These are phyloP conservation scores for Enteromius paludinosus DNA, from an alignment of 2,797 vertebrate genomes.

Conservation along the genomic window DNA sequence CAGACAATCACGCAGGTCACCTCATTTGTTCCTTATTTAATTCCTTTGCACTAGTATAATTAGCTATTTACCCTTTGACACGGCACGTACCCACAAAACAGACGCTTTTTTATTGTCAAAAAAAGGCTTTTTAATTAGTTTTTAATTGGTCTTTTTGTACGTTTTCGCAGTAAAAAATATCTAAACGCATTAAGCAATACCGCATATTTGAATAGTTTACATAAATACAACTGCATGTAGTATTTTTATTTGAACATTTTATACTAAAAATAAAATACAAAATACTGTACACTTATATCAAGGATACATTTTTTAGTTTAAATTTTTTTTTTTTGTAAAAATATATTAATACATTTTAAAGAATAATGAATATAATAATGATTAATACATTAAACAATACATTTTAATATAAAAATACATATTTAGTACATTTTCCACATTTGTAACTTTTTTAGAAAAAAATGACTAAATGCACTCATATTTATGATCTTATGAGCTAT, in stretches of 20 bases:
- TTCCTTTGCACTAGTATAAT: conserved; percentile 26
- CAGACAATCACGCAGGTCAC: conserved; percentile 14
- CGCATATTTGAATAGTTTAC: background rate
- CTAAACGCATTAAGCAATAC: background rate
- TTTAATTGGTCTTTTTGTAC: background rate
- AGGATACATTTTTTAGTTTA: background rate
- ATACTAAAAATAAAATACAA: background rate
- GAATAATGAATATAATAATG: no score
- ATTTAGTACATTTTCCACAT: background rate
- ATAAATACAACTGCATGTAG: background rate
- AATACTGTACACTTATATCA: background rate
- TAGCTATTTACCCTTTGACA: conserved; percentile 16
- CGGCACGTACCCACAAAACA: background rate
- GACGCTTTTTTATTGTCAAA: background rate
- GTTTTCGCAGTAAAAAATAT: background rate
- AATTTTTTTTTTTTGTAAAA: background rate
- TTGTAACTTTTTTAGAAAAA: background rate
- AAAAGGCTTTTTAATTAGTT: background rate
- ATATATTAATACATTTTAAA: background rate
- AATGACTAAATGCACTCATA: background rate
- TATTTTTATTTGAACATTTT: background rate
- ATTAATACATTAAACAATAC: background rate
- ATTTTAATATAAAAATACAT: background rate
- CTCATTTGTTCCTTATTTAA: conserved; percentile 22
- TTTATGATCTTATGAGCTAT: background rate